Evolutionary conservation across 2,797 vertebrate species (phyloP).

Genomic region (Adelosebastes latens): DNA sequence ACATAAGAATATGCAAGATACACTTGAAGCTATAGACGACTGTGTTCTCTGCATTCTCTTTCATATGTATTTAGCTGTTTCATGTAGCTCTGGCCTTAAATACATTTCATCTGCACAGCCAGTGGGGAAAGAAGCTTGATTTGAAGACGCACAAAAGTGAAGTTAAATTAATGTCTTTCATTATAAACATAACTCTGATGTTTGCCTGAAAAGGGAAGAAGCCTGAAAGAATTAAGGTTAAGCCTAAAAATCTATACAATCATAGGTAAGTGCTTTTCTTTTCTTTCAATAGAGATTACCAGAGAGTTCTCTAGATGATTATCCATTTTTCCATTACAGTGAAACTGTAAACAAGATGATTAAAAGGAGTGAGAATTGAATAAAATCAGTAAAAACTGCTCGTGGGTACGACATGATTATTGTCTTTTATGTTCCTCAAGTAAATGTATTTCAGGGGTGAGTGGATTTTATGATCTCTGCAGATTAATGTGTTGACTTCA

Average conservation of each 20-base stretch:
- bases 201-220: slow-evolving; percentile 38
- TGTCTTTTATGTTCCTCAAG: slow-evolving; percentile 7
- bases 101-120: not conserved
- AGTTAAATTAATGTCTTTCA: slow-evolving; percentile 44
- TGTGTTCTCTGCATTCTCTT: not conserved
- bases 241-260: slow-evolving; percentile 56
- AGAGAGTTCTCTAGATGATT: slow-evolving; percentile 40
- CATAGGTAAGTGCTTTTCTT: slow-evolving; percentile 34
- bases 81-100: not conserved
- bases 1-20: not conserved
- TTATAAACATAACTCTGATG: slow-evolving; percentile 35
- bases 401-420: slow-evolving; percentile 2
- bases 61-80: not conserved
- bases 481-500: slow-evolving; percentile 20
- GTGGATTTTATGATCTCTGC: slow-evolving; percentile 4
- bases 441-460: not conserved
- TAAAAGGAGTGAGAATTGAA: slow-evolving; percentile 34
- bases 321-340: slow-evolving; percentile 42
- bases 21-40: not conserved
- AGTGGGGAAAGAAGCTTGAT: not conserved
- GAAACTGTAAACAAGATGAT: slow-evolving; percentile 48
- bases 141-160: slow-evolving; percentile 6
- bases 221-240: slow-evolving; percentile 34
- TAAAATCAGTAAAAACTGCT: slow-evolving; percentile 17
- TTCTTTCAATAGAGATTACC: slow-evolving; percentile 34